Evolutionary conservation across 2,888 invertebrate species (phyloP).

Genomic region (Hofmannophila pseudospretella): DNA sequence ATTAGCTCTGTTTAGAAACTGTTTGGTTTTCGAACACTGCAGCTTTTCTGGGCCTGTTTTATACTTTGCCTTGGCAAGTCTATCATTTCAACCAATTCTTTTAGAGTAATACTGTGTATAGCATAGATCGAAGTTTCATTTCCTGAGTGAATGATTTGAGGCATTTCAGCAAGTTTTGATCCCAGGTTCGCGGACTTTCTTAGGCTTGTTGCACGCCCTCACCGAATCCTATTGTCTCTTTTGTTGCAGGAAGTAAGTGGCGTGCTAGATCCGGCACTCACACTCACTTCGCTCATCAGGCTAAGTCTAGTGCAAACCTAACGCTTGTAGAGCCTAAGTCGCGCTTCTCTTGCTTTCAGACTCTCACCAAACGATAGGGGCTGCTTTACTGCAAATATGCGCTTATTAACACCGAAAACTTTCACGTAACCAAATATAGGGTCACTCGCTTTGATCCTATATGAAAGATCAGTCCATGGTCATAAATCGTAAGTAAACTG

Average conservation of each 20-base stretch:
- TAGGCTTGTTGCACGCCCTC: conserved; percentile 67
- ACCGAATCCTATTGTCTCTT: conserved; percentile 69
- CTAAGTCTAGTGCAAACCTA: conserved; percentile 58
- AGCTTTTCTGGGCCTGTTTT: conserved; percentile 63
- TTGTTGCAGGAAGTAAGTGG: conserved; percentile 79
- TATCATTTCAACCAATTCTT: conserved; percentile 37
- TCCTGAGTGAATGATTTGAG: conserved; percentile 38
- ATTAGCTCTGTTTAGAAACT: conserved; percentile 43
- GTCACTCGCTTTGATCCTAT: conserved; percentile 19
- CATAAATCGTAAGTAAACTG: conserved; percentile 39
- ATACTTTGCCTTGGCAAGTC: conserved; percentile 59
- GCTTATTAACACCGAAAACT: conserved; percentile 43
- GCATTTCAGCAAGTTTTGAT: conserved; percentile 51
- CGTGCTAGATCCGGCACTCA: conserved; percentile 71
- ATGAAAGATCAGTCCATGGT: conserved; percentile 34
- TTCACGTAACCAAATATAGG: conserved; percentile 30
- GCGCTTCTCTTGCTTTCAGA: conserved; percentile 66
- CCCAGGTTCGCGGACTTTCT: conserved; percentile 41
- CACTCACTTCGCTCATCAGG: conserved; percentile 65
- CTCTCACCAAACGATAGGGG: conserved; percentile 36
- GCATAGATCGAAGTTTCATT: conserved; percentile 26
- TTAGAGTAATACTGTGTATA: conserved; percentile 24
- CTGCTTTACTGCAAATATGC: conserved; percentile 35
- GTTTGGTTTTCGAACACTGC: conserved; percentile 62
- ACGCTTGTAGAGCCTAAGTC: conserved; percentile 63